phyloP scores from a whole-genome alignment of 2,888 invertebrate genomes.

The Dasysyrphus albostriatus region DNA sequence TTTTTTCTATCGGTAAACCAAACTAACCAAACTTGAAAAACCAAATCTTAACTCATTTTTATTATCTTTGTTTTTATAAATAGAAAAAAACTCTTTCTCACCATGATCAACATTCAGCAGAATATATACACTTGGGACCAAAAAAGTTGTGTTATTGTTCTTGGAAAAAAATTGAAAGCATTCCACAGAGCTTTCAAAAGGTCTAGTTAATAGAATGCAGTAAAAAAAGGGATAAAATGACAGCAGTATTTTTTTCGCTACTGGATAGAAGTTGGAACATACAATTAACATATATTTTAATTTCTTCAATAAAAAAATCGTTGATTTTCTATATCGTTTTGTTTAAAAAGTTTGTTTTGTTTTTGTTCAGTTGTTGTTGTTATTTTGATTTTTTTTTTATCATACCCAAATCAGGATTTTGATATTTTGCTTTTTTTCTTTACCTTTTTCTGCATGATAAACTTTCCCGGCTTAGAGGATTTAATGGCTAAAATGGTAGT shows the following conservation, averaged over 20 bases:
- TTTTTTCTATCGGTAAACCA: no score
- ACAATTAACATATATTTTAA: constrained; percentile 62
- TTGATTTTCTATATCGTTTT: constrained; percentile 46
- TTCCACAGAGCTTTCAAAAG: neutral
- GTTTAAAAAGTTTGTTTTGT: constrained; percentile 21
- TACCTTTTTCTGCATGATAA: constrained; percentile 34
- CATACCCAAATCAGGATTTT: constrained; percentile 32
- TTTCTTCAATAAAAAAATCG: constrained; percentile 66
- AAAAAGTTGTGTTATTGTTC: neutral
- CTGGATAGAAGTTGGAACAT: constrained; percentile 21
- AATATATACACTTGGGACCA: no score
- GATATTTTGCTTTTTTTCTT: constrained; percentile 27
- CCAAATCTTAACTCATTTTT: no score
- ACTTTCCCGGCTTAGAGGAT: constrained; percentile 16
- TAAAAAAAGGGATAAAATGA: constrained; percentile 70
- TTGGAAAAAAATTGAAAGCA: neutral
- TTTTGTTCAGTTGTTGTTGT: neutral
- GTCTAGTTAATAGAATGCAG: constrained; percentile 66
- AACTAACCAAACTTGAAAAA: no score
- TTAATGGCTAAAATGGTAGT: constrained; percentile 50
- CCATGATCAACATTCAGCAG: no score
- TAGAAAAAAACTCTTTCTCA: no score
- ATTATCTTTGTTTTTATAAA: no score
- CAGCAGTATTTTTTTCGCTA: constrained; percentile 63
- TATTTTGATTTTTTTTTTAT: neutral